Conservation (phyloP, 2,113 vertebrate species). For the Otolemur garnettii region DNA sequence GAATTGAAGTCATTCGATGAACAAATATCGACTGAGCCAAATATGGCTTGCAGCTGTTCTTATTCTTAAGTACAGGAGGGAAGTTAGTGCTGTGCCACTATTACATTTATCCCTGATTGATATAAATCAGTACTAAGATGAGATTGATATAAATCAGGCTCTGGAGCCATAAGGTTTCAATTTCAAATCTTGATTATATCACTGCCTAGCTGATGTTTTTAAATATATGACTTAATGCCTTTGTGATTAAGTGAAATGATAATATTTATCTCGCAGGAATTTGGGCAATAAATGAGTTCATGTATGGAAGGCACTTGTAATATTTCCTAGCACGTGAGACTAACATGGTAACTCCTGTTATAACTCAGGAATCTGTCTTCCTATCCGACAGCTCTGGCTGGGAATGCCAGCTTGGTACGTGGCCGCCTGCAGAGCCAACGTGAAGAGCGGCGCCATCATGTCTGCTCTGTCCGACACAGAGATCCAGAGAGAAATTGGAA, state of each 20-base stretch:
- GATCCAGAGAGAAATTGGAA: constrained; percentile 99
- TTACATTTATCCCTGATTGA: neutral
- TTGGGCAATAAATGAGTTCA: neutral
- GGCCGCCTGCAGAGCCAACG: constrained; percentile 97
- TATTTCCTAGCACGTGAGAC: neutral
- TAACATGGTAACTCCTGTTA: neutral
- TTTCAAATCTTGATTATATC: neutral
- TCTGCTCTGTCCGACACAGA: constrained; percentile 98
- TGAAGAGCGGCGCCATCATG: constrained; percentile 99
- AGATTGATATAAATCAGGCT: neutral
- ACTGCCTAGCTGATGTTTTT: neutral
- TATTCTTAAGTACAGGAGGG: neutral
- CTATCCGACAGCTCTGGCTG: constrained; percentile 93
- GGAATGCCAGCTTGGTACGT: constrained; percentile 99
- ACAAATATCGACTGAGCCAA: neutral
- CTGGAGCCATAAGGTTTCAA: neutral
- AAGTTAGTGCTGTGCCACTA: neutral
- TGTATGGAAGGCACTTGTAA: neutral
- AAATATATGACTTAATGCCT: neutral
- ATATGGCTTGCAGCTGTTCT: neutral
- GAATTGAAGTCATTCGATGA: neutral
- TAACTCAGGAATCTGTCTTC: constrained; percentile 48
- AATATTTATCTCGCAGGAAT: neutral
- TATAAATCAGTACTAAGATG: constrained; percentile 7
- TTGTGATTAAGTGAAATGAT: neutral